phyloP scores from a whole-genome alignment of 2,113 vertebrate species.

The Engraulis encrasicolus region DNA sequence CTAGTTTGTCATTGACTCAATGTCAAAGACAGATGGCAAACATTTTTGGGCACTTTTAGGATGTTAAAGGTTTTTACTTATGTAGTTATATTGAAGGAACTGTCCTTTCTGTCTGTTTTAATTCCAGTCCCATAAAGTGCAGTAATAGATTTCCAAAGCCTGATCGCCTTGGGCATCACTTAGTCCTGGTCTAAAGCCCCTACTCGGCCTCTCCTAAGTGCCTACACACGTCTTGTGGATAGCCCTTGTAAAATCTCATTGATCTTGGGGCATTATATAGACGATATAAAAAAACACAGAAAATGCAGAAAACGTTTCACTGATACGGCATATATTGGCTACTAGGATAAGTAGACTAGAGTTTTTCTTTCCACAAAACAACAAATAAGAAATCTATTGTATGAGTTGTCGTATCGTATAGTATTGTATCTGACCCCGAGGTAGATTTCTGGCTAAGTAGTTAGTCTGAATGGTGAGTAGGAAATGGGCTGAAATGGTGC shows the following conservation, averaged over 20 bases:
- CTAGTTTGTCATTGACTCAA: background rate
- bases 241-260: background rate
- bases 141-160: background rate
- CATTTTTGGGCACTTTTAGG: background rate
- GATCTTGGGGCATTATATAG: conserved; percentile 12
- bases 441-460: background rate
- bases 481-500: background rate
- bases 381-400: too few species aligned
- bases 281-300: too few species aligned
- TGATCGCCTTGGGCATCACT: background rate
- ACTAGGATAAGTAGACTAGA: too few species aligned
- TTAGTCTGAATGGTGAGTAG: background rate
- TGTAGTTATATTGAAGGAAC: background rate
- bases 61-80: too few species aligned
- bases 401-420: too few species aligned
- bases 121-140: background rate
- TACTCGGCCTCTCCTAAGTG: background rate
- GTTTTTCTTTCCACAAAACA: background rate
- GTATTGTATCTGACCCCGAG: background rate
- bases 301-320: background rate
- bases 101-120: background rate
- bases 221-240: background rate
- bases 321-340: too few species aligned
- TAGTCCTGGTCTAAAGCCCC: background rate
- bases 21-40: background rate